These are phyloP conservation scores for Sturmia bella DNA, from an alignment of 2,888 invertebrate genomes.

Conservation along the genomic window DNA sequence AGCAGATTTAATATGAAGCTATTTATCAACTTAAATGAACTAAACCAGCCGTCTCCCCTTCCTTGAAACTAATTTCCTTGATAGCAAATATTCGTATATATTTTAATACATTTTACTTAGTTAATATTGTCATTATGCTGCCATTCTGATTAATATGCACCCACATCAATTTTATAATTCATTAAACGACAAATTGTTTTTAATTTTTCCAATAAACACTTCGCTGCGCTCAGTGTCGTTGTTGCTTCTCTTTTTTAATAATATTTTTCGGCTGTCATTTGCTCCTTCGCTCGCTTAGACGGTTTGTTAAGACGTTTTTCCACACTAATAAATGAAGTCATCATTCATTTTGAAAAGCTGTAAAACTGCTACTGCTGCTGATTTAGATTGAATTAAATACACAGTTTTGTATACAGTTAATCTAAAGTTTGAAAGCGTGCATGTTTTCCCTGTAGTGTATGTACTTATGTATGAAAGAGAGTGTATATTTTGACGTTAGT, in stretches of 20 bases:
- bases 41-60: too few species aligned
- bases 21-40: too few species aligned
- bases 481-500: not conserved
- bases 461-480: not conserved
- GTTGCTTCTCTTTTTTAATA: conserved; percentile 7
- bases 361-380: conserved; percentile 45
- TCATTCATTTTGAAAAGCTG: conserved; percentile 67
- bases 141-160: conserved; percentile 60
- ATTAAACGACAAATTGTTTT: conserved; percentile 70
- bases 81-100: too few species aligned
- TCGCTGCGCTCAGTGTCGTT: conserved; percentile 22
- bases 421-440: conserved; percentile 25
- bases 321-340: conserved; percentile 67
- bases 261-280: conserved; percentile 34
- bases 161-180: conserved; percentile 68
- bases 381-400: conserved; percentile 57
- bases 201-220: conserved; percentile 66
- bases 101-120: conserved; percentile 10
- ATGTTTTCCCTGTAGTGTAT: not conserved
- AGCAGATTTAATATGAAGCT: too few species aligned
- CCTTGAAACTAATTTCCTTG: too few species aligned
- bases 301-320: conserved; percentile 42
- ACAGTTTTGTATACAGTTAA: conserved; percentile 64
- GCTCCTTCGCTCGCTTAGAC: conserved; percentile 3
- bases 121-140: conserved; percentile 44